Base-by-base conservation (phyloP, 2,113 vertebrate genomes). In the Galeopterus variegatus region DNA sequence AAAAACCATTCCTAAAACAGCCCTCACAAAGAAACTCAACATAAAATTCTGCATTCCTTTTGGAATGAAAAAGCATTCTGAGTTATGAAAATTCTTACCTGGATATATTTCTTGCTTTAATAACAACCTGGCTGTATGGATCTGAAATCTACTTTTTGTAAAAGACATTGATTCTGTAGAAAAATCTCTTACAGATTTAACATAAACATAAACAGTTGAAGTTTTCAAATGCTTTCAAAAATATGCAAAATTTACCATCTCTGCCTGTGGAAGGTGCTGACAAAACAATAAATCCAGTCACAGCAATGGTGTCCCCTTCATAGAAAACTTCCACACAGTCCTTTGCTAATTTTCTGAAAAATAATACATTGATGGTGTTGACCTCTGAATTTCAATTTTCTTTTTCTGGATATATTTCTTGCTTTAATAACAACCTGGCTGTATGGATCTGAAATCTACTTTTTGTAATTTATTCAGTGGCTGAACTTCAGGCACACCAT, bases 141-240 rank as follows among this genome's bases (percentile, higher is more conserved):
- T n/a, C 93, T 93, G 85, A 98, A 96, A 94, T 94, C 48, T 60
- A 98, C 91, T 96, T 96, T 95, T 65, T n/a, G n/a, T n/a, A n/a
- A n/a, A n/a, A n/a, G n/a, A n/a, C n/a, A n/a, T n/a, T n/a, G n/a
- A n/a, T n/a, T n/a, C n/a, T n/a, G n/a, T n/a, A n/a, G n/a, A n/a
- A n/a, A n/a, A n/a, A n/a, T n/a, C n/a, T n/a, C n/a, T n/a, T n/a
- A n/a, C n/a, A n/a, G n/a, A n/a, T n/a, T n/a, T n/a, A n/a, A n/a
- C n/a, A n/a, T n/a, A n/a, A n/a, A 99, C 98, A 97, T 98, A 99
- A 97, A 99, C 73, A 28, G 82, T 73, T 72, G n/a, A n/a, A 92
- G 92, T 98, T 98, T 92, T 99, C 98, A 73, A 98, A 98, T 18
- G 98, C 72, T 97, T 99, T 98, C 62, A 99, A 90, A n/a, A 98